phyloP scores from a whole-genome alignment of 2,113 vertebrate genomes.

The Hoplias malabaricus region DNA sequence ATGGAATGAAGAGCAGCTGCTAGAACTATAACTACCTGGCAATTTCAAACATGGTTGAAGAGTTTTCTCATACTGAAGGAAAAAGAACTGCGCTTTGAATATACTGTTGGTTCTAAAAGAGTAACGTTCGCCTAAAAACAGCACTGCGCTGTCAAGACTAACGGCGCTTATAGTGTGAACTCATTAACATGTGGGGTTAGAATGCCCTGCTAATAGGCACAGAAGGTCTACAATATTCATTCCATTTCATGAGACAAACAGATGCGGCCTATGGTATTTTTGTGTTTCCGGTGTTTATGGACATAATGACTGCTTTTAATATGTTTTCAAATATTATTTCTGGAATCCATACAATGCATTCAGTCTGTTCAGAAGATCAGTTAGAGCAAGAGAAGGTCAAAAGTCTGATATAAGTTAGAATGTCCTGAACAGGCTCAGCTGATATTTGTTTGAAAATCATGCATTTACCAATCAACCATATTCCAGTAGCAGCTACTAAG shows the following conservation, averaged over 20 bases:
- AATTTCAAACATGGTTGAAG: neutral
- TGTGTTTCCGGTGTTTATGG: too few relatives aligned
- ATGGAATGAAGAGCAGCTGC: neutral
- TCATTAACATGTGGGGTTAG: neutral
- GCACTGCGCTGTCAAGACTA: neutral
- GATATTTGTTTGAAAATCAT: neutral
- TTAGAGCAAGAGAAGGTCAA: neutral
- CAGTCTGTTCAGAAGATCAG: neutral
- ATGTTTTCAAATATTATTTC: neutral
- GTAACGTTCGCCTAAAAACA: neutral
- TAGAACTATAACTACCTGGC: neutral
- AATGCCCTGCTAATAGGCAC: neutral
- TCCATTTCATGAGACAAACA: too few relatives aligned
- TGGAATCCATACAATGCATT: neutral
- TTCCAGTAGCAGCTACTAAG: neutral
- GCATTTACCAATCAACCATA: neutral
- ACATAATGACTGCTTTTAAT: too few relatives aligned
- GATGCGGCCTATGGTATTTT: too few relatives aligned
- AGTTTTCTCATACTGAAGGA: too few relatives aligned
- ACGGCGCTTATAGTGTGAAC: neutral
- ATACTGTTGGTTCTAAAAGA: neutral
- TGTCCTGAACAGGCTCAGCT: neutral
- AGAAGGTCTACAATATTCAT: too few relatives aligned
- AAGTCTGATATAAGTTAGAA: neutral
- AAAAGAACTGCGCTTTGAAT: neutral